A percentile compares a stretch with the other conserved stretches of the same genome.
These are phyloP conservation scores for Empis stercorea DNA, from an alignment of 2,888 invertebrate species.

Conservation along the genomic window DNA sequence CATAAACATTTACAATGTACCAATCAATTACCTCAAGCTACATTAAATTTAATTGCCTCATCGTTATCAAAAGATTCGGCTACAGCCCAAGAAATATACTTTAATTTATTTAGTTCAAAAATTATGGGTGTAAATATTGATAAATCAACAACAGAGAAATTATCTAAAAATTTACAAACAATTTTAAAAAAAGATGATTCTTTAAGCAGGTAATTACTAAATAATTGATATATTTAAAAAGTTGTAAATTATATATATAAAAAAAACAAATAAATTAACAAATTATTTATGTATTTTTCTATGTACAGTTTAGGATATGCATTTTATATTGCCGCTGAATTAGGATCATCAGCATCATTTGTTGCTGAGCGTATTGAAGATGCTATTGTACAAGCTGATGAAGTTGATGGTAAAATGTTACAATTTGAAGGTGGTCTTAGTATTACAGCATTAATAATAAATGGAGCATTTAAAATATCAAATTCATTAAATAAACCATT, in stretches of 20 bases:
- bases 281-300: too few relatives aligned
- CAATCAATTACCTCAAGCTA: conserved; percentile 38
- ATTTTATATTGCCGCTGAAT: conserved; percentile 65
- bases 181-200: conserved; percentile 77
- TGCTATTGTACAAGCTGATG: conserved; percentile 89
- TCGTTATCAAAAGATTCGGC: conserved; percentile 53
- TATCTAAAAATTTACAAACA: conserved; percentile 58
- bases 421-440: conserved; percentile 89
- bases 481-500: conserved; percentile 49
- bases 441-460: conserved; percentile 52
- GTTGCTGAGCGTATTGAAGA: conserved; percentile 73
- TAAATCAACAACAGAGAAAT: conserved; percentile 52
- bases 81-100: conserved; percentile 56
- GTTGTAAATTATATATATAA: background rate
- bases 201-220: conserved; percentile 44
- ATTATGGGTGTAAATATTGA: conserved; percentile 53
- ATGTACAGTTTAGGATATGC: conserved; percentile 70
- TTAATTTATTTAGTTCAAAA: conserved; percentile 56
- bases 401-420: conserved; percentile 74
- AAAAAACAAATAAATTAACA: background rate
- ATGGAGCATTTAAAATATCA: conserved; percentile 46
- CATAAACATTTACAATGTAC: conserved; percentile 47
- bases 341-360: conserved; percentile 49
- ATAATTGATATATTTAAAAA: background rate
- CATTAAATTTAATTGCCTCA: conserved; percentile 40